Percentiles rank a stretch among this genome's conserved stretches.
phyloP scores from a whole-genome alignment of 2,797 vertebrate genomes.

The Eleutherodactylus coqui region DNA sequence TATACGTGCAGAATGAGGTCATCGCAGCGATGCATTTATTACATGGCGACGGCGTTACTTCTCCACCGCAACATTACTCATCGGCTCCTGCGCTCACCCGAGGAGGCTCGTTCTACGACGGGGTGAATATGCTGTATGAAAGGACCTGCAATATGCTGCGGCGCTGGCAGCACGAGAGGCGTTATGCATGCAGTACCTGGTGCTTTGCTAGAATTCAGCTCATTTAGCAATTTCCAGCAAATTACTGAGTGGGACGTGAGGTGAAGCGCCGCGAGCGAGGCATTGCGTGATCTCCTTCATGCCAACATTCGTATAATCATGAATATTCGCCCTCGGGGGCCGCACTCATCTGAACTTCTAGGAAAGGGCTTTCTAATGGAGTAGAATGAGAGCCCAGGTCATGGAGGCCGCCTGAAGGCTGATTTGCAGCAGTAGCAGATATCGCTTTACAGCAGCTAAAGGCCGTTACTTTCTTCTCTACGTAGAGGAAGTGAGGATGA shows the following conservation, averaged over 20 bases:
- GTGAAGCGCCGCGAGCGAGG: conserved; percentile 22
- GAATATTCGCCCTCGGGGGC: conserved; percentile 10
- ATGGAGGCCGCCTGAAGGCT: conserved; percentile 9
- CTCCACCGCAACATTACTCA: background rate
- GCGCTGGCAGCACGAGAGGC: background rate
- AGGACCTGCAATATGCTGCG: background rate
- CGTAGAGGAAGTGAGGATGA: too few relatives aligned
- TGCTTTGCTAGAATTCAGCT: background rate
- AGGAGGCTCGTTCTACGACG: background rate
- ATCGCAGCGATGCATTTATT: background rate
- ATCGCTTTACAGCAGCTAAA: background rate
- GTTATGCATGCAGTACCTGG: background rate
- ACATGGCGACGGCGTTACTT: background rate
- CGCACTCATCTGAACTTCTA: conserved; percentile 14
- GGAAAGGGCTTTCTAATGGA: background rate
- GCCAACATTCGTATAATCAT: conserved; percentile 36
- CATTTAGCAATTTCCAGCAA: conserved; percentile 31
- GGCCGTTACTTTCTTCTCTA: too few relatives aligned
- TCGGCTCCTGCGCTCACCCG: background rate
- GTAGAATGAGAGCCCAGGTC: conserved; percentile 43
- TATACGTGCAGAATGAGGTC: background rate
- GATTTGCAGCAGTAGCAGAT: background rate
- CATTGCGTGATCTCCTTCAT: conserved; percentile 28
- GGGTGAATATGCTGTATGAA: background rate
- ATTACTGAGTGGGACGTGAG: conserved; percentile 33